phyloP scores from a whole-genome alignment of 2,797 vertebrate species.

The Pseudotriccus pelzelni region DNA sequence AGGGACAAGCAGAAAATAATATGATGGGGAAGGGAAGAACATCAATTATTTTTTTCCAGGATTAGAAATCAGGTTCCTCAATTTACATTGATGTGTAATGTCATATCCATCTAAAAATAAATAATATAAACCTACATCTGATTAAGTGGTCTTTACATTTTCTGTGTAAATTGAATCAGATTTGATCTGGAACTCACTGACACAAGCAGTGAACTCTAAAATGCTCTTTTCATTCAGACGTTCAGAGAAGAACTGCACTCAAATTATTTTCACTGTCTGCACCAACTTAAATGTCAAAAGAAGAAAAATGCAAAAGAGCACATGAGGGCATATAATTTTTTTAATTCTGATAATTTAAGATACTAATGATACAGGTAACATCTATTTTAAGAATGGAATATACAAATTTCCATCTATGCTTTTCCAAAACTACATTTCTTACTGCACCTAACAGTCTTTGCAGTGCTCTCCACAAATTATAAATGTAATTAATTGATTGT shows the following conservation, averaged over 20 bases:
- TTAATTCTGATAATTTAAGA: not conserved
- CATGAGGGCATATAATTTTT: not conserved
- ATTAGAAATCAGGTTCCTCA: not conserved
- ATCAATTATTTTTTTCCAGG: not conserved
- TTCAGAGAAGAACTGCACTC: not conserved
- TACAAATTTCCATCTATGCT: not conserved
- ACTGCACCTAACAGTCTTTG: not conserved
- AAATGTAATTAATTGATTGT: slow-evolving; percentile 42
- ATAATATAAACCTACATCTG: not conserved
- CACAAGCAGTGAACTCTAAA: slow-evolving; percentile 11
- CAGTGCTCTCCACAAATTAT: not conserved
- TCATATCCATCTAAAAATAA: not conserved
- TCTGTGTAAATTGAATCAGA: slow-evolving; percentile 14
- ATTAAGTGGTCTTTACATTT: not conserved
- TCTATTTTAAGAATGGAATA: not conserved
- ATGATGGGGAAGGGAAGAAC: not conserved
- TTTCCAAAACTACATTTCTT: not conserved
- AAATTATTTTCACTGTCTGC: slow-evolving; percentile 11
- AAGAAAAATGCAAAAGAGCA: not conserved
- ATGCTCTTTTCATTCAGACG: slow-evolving; percentile 3
- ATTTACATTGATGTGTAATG: not conserved
- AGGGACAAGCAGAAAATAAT: not conserved
- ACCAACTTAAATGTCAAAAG: slow-evolving; percentile 15
- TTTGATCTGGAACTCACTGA: slow-evolving; percentile 21
- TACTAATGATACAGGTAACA: not conserved